Conservation (phyloP, 2,113 vertebrate species). For the Podarcis muralis region DNA sequence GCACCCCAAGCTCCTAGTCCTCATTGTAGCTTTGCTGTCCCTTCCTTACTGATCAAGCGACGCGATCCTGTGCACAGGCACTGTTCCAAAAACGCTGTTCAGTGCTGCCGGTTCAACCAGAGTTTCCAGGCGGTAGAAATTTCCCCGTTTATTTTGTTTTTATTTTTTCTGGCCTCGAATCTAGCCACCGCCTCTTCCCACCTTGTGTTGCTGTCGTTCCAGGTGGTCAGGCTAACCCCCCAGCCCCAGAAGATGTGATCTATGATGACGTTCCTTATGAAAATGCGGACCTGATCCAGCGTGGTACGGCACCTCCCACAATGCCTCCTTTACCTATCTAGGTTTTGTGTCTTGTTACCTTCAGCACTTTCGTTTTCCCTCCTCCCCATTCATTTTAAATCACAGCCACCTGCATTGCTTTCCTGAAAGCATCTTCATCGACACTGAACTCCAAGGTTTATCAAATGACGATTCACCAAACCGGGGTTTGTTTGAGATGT, state of each 20-base stretch:
- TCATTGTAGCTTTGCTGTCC: neutral
- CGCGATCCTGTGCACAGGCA: too few species aligned
- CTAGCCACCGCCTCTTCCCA: too few species aligned
- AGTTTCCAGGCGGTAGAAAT: fast-evolving
- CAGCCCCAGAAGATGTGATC: conserved; percentile 83
- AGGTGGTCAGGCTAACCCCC: conserved; percentile 68
- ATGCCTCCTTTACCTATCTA: neutral
- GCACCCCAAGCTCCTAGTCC: neutral
- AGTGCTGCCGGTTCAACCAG: too few species aligned
- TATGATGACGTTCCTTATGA: conserved; percentile 94
- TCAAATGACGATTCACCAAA: too few species aligned
- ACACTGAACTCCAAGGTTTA: neutral
- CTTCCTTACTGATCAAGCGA: too few species aligned
- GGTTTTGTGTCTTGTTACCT: neutral
- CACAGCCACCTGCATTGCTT: neutral
- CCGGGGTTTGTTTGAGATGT: too few species aligned
- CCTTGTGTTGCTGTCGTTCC: neutral
- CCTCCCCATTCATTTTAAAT: neutral
- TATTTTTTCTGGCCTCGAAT: too few species aligned
- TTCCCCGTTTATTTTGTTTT: neutral
- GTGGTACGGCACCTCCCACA: conserved; percentile 73
- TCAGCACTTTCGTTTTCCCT: too few species aligned
- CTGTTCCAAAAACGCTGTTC: too few species aligned
- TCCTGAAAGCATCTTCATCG: neutral
- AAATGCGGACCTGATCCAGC: conserved; percentile 69